Percentiles rank a stretch among this genome's conserved stretches.
phyloP scores from a whole-genome alignment of 1,140 invertebrate species.

The Apis laboriosa region DNA sequence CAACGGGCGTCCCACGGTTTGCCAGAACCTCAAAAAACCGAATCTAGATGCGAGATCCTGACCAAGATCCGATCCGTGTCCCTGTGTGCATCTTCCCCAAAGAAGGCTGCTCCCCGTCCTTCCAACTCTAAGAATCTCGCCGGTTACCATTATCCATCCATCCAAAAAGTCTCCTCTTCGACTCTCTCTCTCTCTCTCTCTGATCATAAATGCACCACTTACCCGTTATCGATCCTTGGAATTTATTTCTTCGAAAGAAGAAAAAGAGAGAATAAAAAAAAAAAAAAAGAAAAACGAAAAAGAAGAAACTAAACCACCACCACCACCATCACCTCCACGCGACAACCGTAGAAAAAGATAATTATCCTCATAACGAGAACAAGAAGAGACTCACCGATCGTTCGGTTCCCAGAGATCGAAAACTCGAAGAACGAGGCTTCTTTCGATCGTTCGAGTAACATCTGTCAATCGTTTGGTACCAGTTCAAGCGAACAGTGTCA shows the following conservation, averaged over 20 bases:
- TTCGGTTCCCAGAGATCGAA: neutral
- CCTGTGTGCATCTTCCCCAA: slow-evolving; percentile 17
- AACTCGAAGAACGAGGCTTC: slow-evolving; percentile 16
- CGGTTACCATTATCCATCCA: neutral
- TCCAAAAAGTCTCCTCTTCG: neutral
- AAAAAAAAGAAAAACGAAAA: too few relatives aligned
- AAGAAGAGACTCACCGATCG: neutral
- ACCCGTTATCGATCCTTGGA: neutral
- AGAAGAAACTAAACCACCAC: too few relatives aligned
- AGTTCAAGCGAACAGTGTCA: slow-evolving; percentile 62
- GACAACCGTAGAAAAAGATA: slow-evolving; percentile 30
- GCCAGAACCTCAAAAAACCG: slow-evolving; percentile 58
- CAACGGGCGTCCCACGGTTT: slow-evolving; percentile 61
- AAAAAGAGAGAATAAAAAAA: neutral
- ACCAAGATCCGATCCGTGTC: neutral
- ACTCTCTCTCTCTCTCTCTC: neutral
- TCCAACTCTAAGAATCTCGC: slow-evolving; percentile 27
- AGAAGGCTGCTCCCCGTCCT: slow-evolving; percentile 20
- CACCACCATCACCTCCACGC: neutral
- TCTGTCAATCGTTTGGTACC: slow-evolving; percentile 52
- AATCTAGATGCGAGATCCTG: slow-evolving; percentile 47
- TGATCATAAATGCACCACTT: neutral
- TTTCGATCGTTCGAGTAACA: slow-evolving; percentile 12
- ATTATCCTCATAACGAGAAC: slow-evolving; percentile 1
- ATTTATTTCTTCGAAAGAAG: too few relatives aligned